Evolutionary conservation across 2,888 invertebrate genomes (phyloP).

Genomic region (Nephrocerus scutellatus): DNA sequence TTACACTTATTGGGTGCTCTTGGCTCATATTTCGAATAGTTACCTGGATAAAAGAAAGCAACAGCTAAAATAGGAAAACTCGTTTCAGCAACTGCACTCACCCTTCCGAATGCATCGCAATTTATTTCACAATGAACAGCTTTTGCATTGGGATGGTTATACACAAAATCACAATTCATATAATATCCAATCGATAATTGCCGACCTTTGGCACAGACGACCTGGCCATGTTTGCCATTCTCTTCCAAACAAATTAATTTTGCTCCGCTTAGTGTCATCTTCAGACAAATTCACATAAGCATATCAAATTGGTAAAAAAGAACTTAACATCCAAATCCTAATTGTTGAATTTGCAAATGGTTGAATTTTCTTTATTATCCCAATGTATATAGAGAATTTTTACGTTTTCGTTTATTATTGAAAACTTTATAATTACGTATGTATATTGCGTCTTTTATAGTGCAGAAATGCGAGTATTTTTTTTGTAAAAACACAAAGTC

Average conservation of each 20-base stretch:
- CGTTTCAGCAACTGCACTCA: conserved; percentile 25
- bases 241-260: conserved; percentile 33
- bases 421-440: not conserved
- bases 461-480: not conserved
- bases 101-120: conserved; percentile 44
- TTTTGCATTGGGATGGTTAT: conserved; percentile 31
- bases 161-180: conserved; percentile 34
- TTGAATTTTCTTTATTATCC: not conserved
- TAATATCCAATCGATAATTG: conserved; percentile 40
- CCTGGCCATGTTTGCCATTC: conserved; percentile 16
- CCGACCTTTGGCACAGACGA: conserved; percentile 34
- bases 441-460: not conserved
- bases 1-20: conserved; percentile 32
- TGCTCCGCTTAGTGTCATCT: conserved; percentile 41
- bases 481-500: conserved; percentile 2
- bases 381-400: not conserved
- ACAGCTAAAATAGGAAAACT: not conserved
- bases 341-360: too few relatives aligned
- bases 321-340: too few relatives aligned
- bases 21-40: conserved; percentile 36
- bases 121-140: conserved; percentile 40
- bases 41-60: conserved; percentile 28
- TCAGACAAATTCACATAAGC: too few relatives aligned
- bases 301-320: too few relatives aligned
- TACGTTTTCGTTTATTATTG: not conserved